Evolutionary conservation across 2,888 invertebrate species (phyloP), one percentile per base, ranked within the genome.

Genomic region (Campoletis raptor): DNA sequence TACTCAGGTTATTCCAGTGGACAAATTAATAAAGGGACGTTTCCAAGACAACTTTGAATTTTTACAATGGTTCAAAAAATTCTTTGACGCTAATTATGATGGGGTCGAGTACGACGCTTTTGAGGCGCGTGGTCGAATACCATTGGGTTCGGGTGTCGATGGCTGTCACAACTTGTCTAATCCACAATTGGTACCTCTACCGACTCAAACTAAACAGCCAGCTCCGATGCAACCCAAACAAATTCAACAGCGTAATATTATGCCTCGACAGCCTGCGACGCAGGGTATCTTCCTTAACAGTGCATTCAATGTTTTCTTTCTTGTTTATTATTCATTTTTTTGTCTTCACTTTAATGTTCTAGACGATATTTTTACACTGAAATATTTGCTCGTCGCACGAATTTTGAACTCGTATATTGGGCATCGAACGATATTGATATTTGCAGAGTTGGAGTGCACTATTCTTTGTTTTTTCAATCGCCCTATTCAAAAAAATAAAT

Each of bases 31-130:
- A 95, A 99, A 99, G 95, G 99, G 99, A 94, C 97, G 99, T 94
- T 99, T 99, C 96, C 99, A 99, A 97, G 99, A 99, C 96, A 99
- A 99, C 96, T 99, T 99, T 96, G 99, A 99, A 96, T 99, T 99
- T 96, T 97, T 99, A 92, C 99, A 99, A 96, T 99, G 99, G 99
- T 99, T 99, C 96, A 99, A 99, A 96, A 99, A 99, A 95, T 99
- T 99, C 96, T 99, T 99, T 95, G 99, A 99, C 96, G 99, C 99
- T 91, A 99, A 99, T 96, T 99, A 99, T 95, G 99, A 99, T 95
- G 99, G 99, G 90, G 97, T 98, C 92, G 98, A 98, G 91, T 99
- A 99, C 95, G 98, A 99, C 94, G 98, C 99, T 80, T 95, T 97
- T 89, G 97, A 97, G 89, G 98, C 98, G 83, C 97, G 99, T 85